phyloP scores from a whole-genome alignment of 1,140 invertebrate genomes.

The Micrasema longulum region DNA sequence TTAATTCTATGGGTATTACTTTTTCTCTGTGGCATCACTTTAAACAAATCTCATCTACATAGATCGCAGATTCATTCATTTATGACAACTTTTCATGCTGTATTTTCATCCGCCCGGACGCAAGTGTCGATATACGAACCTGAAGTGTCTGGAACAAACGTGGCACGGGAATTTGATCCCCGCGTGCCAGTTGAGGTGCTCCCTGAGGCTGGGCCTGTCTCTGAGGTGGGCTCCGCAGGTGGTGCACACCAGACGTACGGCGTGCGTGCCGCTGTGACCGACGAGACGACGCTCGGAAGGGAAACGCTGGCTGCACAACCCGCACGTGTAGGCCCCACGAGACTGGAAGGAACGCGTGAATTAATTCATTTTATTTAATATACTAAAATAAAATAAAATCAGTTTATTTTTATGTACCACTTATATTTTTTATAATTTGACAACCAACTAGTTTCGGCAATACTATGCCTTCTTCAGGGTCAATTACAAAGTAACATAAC shows the following conservation, averaged over 20 bases:
- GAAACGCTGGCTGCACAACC: conserved; percentile 46
- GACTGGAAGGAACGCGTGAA: conserved; percentile 6
- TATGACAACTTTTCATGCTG: neutral
- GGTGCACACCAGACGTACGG: conserved; percentile 40
- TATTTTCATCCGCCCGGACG: neutral
- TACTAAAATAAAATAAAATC: too few relatives aligned
- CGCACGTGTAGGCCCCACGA: conserved; percentile 35
- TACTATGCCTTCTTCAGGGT: too few relatives aligned
- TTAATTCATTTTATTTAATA: neutral
- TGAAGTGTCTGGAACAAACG: conserved; percentile 36
- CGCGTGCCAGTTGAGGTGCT: conserved; percentile 50
- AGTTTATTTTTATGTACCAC: too few relatives aligned
- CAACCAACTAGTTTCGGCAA: too few relatives aligned
- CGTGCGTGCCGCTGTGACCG: conserved; percentile 38
- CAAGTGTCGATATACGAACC: conserved; percentile 10
- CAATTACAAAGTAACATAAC: too few relatives aligned
- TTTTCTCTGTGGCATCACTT: neutral
- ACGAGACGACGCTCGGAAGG: conserved; percentile 13
- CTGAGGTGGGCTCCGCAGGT: conserved; percentile 34
- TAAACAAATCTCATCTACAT: neutral
- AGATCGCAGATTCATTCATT: neutral
- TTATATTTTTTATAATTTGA: too few relatives aligned
- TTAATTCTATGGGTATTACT: too few relatives aligned
- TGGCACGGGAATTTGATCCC: conserved; percentile 42
- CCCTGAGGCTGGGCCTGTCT: conserved; percentile 31